Conservation (phyloP, 2,888 invertebrate species). For the Chaetoderma sp. region DNA sequence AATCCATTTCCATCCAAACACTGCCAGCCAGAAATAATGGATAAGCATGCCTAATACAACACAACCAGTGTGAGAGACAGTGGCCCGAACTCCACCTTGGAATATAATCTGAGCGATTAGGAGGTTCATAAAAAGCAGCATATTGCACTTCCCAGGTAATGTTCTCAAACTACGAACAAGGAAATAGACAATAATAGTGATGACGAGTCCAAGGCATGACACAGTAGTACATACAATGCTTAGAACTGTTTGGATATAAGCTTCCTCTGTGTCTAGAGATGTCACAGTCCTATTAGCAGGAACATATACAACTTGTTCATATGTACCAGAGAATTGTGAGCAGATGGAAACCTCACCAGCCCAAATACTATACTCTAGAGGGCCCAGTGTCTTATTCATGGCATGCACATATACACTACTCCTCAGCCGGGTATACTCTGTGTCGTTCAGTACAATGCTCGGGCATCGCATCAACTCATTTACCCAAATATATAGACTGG, state of each 20-base stretch:
- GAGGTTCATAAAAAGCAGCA: background rate
- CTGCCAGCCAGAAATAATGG: conserved; percentile 6
- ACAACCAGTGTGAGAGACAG: background rate
- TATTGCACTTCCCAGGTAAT: background rate
- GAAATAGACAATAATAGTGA: background rate
- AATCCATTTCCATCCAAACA: background rate
- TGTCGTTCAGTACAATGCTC: background rate
- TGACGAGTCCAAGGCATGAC: background rate
- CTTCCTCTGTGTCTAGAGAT: no score
- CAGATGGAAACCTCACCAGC: background rate
- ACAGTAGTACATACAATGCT: conserved; percentile 1
- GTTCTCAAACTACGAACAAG: background rate
- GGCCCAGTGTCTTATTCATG: background rate
- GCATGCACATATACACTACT: background rate
- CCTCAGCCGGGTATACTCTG: background rate
- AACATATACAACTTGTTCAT: no score
- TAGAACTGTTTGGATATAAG: background rate
- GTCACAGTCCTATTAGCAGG: no score
- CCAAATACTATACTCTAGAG: background rate
- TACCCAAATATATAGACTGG: background rate
- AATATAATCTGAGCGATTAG: background rate
- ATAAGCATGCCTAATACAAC: background rate
- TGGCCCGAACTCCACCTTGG: background rate
- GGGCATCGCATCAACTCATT: background rate
- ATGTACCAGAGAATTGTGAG: background rate